phyloP scores from a whole-genome alignment of 2,888 invertebrate genomes.

The Temnothorax ravouxi region DNA sequence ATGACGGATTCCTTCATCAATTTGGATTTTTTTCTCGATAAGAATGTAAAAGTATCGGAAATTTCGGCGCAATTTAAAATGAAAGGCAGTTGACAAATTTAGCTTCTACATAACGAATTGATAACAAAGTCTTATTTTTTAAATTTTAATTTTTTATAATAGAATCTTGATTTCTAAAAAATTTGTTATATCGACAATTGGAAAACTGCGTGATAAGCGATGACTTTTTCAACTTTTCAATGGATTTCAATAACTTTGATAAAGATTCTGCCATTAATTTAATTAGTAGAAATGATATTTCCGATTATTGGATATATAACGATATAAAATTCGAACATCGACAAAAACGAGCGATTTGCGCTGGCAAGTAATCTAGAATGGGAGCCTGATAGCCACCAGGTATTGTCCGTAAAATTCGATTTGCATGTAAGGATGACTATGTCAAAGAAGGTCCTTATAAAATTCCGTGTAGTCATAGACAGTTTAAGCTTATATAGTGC shows the following conservation, averaged over 20 bases:
- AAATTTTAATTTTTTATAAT: not conserved
- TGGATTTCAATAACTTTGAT: not conserved
- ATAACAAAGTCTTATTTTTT: not conserved
- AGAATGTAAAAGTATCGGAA: not conserved
- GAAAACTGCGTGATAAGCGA: not conserved
- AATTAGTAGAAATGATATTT: not conserved
- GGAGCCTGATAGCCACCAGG: not conserved
- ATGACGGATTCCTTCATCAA: slow-evolving; percentile 4
- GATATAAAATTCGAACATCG: not conserved
- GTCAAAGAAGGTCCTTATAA: slow-evolving; percentile 30
- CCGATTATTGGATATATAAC: not conserved
- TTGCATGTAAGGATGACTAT: slow-evolving; percentile 40
- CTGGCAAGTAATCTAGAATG: not conserved
- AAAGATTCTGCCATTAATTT: slow-evolving; percentile 1
- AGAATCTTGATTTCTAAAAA: slow-evolving; percentile 17
- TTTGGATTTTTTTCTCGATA: slow-evolving; percentile 8
- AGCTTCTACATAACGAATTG: not conserved
- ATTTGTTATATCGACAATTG: not conserved
- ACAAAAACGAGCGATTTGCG: slow-evolving; percentile 9
- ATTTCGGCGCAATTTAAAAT: slow-evolving; percentile 5
- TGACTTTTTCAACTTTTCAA: not conserved
- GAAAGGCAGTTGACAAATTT: slow-evolving; percentile 1
- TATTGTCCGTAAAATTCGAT: slow-evolving; percentile 20
- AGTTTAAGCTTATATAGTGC: slow-evolving; percentile 40
- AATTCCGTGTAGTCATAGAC: slow-evolving; percentile 33